Percentiles rank a stretch among this genome's conserved stretches.
Conservation (phyloP, 1,140 invertebrate genomes). For the Drosophila miranda region DNA sequence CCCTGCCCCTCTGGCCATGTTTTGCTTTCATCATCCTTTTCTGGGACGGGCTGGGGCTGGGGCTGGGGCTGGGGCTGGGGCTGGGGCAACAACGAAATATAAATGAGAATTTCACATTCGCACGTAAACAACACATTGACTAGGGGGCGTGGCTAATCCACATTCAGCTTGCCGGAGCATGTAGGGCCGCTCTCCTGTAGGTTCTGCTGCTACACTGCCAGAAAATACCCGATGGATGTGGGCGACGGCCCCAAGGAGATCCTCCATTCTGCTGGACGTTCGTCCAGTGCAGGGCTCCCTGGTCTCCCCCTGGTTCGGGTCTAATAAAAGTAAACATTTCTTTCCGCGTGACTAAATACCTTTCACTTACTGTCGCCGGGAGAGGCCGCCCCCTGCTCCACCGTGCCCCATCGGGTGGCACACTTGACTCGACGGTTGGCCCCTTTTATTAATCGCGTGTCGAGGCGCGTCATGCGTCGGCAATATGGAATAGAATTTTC, state of each 20-base stretch:
- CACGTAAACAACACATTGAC: slow-evolving; percentile 70
- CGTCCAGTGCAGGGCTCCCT: background rate
- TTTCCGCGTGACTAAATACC: slow-evolving; percentile 79
- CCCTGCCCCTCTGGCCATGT: background rate
- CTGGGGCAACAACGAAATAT: slow-evolving; percentile 32
- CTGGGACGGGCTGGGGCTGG: slow-evolving; percentile 1
- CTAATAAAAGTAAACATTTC: slow-evolving; percentile 78
- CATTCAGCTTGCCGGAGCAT: slow-evolving; percentile 58
- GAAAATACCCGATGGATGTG: no score
- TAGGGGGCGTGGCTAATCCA: slow-evolving; percentile 55
- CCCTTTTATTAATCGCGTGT: slow-evolving; percentile 73
- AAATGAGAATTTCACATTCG: slow-evolving; percentile 71
- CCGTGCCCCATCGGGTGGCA: background rate
- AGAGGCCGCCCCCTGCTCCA: slow-evolving; percentile 11
- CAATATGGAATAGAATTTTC: slow-evolving; percentile 70
- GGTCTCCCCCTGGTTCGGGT: slow-evolving; percentile 28
- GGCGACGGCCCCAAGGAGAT: no score
- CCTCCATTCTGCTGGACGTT: no score
- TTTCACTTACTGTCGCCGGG: slow-evolving; percentile 71
- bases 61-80: no score
- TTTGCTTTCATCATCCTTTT: slow-evolving; percentile 58
- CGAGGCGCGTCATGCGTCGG: slow-evolving; percentile 67
- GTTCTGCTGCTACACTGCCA: no score
- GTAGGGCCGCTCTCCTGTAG: slow-evolving; percentile 1
- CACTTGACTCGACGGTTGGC: slow-evolving; percentile 44